Evolutionary conservation across 2,888 invertebrate species (phyloP).

Genomic region (Ditula angustiorana): DNA sequence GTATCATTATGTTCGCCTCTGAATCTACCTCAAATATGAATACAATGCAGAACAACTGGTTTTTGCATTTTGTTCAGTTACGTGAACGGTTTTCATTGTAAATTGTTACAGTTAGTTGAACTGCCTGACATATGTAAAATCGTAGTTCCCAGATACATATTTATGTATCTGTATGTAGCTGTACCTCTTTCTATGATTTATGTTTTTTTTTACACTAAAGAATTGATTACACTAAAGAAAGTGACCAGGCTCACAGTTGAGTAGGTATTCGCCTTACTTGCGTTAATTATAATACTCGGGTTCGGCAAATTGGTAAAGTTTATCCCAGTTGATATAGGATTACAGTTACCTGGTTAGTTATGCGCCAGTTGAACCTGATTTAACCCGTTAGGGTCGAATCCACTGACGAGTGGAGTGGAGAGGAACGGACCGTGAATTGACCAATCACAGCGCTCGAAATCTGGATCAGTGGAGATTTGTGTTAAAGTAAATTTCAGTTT

Average conservation of each 20-base stretch:
- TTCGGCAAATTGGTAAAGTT: slow-evolving; percentile 33
- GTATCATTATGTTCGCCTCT: slow-evolving; percentile 10
- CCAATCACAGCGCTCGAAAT: too few species aligned
- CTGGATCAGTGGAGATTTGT: too few species aligned
- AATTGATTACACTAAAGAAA: not conserved
- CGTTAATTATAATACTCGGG: slow-evolving; percentile 12
- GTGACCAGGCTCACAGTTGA: not conserved
- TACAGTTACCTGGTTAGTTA: not conserved
- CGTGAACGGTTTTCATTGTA: slow-evolving; percentile 33
- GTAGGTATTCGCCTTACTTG: not conserved
- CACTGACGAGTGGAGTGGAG: too few species aligned
- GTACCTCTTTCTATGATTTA: too few species aligned
- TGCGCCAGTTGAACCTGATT: not conserved
- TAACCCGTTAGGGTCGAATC: too few species aligned
- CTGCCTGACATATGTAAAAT: slow-evolving; percentile 1
- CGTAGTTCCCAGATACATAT: too few species aligned
- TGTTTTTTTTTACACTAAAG: too few species aligned
- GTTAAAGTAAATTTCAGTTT: too few species aligned
- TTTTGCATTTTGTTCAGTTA: slow-evolving; percentile 31
- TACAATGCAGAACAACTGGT: slow-evolving; percentile 27
- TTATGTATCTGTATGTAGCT: not conserved
- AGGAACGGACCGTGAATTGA: too few species aligned
- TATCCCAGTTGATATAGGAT: not conserved
- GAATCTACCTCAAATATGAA: slow-evolving; percentile 9
- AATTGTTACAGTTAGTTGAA: slow-evolving; percentile 14